A percentile compares a stretch with the other conserved stretches of the same genome.
phyloP scores from a whole-genome alignment of 2,113 vertebrate species.

The Saguinus imperator region DNA sequence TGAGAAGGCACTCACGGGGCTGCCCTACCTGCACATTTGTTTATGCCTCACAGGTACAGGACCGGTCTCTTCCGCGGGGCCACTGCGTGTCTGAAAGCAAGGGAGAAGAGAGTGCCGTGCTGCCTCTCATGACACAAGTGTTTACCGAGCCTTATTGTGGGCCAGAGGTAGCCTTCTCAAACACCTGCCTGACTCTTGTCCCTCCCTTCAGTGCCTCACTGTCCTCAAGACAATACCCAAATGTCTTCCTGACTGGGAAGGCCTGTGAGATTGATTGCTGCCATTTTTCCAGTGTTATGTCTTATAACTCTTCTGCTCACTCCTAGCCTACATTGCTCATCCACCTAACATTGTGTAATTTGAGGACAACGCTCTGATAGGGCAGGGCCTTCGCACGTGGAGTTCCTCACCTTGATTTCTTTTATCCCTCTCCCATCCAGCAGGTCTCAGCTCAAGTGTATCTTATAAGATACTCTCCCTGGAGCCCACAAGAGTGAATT shows the following conservation, averaged over 20 bases:
- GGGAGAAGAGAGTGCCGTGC: fast-evolving
- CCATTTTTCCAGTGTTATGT: fast-evolving
- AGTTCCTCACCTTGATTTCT: background rate
- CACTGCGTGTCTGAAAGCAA: fast-evolving
- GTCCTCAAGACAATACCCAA: background rate
- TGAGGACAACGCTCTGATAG: background rate
- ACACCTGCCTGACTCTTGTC: background rate
- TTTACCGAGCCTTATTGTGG: fast-evolving
- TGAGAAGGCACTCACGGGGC: fast-evolving
- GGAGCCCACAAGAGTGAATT: no score
- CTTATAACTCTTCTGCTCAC: background rate
- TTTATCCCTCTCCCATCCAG: background rate
- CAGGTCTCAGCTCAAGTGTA: background rate
- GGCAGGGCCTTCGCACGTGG: background rate
- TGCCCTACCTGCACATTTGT: fast-evolving
- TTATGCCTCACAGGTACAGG: fast-evolving
- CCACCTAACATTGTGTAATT: no score
- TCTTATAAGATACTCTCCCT: background rate
- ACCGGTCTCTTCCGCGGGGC: background rate
- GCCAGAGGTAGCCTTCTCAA: background rate
- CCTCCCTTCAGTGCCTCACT: background rate
- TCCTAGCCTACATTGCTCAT: background rate
- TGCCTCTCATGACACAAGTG: no score
- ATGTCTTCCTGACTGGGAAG: background rate
- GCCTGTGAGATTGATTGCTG: fast-evolving